Percentiles rank a stretch among this genome's conserved stretches.
Conservation (phyloP, 2,113 vertebrate genomes). For the Tragelaphus scriptus region DNA sequence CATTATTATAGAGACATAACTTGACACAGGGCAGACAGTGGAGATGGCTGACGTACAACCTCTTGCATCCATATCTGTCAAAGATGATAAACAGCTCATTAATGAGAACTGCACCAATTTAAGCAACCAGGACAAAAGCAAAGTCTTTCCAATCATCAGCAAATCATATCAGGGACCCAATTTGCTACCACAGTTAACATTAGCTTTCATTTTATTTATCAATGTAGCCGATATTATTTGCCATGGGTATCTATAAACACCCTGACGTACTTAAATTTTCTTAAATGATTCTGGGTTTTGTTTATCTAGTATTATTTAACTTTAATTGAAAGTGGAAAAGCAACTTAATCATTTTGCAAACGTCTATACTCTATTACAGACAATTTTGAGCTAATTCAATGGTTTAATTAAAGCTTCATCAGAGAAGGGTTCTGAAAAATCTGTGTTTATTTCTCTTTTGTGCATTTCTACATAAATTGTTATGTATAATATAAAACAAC, state of each 20-base stretch:
- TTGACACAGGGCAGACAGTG: conserved; percentile 62
- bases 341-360: conserved; percentile 32
- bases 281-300: neutral
- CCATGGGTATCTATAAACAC: neutral
- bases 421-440: neutral
- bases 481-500: neutral
- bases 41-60: conserved; percentile 81
- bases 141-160: neutral
- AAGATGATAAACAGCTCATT: conserved; percentile 44
- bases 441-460: conserved; percentile 54
- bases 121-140: neutral
- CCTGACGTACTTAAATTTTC: neutral
- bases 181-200: neutral
- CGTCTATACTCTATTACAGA: neutral
- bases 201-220: neutral
- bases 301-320: neutral
- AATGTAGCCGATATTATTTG: neutral
- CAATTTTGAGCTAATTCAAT: conserved; percentile 28
- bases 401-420: conserved; percentile 45
- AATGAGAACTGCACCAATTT: neutral
- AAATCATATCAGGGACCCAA: neutral
- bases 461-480: neutral
- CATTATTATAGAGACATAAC: conserved; percentile 77
- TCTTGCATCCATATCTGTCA: conserved; percentile 90
- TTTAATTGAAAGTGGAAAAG: conserved; percentile 50